Percentiles rank a stretch among this genome's conserved stretches.
Conservation (phyloP, 2,113 vertebrate genomes). For the Columba janthina region DNA sequence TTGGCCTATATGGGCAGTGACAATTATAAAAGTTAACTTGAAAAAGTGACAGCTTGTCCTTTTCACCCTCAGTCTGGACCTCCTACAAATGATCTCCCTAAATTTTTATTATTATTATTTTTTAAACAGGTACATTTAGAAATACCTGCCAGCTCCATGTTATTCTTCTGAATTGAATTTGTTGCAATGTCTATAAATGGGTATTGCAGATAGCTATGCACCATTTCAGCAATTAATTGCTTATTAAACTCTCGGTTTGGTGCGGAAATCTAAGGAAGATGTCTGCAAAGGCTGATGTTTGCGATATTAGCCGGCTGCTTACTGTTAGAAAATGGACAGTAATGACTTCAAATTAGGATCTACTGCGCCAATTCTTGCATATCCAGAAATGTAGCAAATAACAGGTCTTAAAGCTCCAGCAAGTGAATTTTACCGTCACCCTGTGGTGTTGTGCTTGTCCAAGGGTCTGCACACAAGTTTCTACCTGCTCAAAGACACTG, state of each 20-base stretch:
- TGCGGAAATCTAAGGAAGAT: neutral
- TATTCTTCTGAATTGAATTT: neutral
- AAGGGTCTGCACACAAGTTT: neutral
- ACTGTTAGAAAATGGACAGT: neutral
- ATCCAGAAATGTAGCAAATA: neutral
- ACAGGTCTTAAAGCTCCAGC: neutral
- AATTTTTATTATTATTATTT: neutral
- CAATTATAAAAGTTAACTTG: neutral
- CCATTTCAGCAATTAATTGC: conserved; percentile 51
- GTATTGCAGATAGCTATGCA: conserved; percentile 30
- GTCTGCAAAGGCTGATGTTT: neutral
- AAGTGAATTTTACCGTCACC: neutral
- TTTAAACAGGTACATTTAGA: neutral
- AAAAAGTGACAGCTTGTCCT: neutral
- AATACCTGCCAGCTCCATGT: neutral
- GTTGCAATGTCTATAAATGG: neutral
- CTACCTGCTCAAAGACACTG: neutral
- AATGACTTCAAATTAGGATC: neutral
- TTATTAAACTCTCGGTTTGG: conserved; percentile 18
- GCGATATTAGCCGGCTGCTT: neutral
- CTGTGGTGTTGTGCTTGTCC: no score
- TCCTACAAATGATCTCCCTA: neutral
- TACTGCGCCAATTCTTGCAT: neutral
- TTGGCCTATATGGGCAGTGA: neutral
- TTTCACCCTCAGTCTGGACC: neutral